Conservation (phyloP, 2,888 invertebrate genomes). For the Epistrophe eligans region DNA sequence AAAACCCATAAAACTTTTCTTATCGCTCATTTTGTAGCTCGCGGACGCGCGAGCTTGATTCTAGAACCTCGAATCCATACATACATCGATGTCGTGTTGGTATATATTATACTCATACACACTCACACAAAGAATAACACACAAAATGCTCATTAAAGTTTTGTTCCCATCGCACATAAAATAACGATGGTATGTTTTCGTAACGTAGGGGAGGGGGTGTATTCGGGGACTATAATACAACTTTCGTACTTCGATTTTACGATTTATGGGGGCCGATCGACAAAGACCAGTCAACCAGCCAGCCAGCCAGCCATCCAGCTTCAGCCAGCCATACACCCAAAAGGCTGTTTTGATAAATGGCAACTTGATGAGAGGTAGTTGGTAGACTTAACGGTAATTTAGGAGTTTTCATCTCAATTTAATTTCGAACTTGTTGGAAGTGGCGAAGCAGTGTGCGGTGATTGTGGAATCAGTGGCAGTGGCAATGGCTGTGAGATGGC, state of each 20-base stretch:
- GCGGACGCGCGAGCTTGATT: slow-evolving; percentile 39
- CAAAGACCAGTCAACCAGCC: slow-evolving; percentile 26
- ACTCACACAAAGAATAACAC: slow-evolving; percentile 5
- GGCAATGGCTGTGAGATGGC: not conserved
- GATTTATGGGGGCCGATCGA: slow-evolving; percentile 70
- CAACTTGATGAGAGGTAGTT: slow-evolving; percentile 72
- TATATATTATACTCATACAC: not conserved
- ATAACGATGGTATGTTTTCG: not conserved
- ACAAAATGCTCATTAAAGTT: slow-evolving; percentile 71
- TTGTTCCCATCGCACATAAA: slow-evolving; percentile 30
- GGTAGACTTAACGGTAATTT: slow-evolving; percentile 70
- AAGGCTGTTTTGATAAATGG: slow-evolving; percentile 71
- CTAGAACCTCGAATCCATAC: not conserved
- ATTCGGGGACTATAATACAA: slow-evolving; percentile 22
- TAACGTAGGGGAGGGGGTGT: not conserved
- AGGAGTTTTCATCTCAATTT: slow-evolving; percentile 68
- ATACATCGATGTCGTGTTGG: not conserved
- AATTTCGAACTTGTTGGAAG: slow-evolving; percentile 38
- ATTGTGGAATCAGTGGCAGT: not conserved
- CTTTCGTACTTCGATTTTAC: slow-evolving; percentile 54
- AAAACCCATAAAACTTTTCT: slow-evolving; percentile 61
- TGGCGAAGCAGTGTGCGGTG: slow-evolving; percentile 2
- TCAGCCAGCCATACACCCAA: slow-evolving; percentile 5
- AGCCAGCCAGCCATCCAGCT: not conserved
- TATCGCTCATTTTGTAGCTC: slow-evolving; percentile 69